A percentile compares a stretch with the other conserved stretches of the same genome.
phyloP scores from a whole-genome alignment of 2,113 vertebrate genomes.

The Cyprinus carpio region DNA sequence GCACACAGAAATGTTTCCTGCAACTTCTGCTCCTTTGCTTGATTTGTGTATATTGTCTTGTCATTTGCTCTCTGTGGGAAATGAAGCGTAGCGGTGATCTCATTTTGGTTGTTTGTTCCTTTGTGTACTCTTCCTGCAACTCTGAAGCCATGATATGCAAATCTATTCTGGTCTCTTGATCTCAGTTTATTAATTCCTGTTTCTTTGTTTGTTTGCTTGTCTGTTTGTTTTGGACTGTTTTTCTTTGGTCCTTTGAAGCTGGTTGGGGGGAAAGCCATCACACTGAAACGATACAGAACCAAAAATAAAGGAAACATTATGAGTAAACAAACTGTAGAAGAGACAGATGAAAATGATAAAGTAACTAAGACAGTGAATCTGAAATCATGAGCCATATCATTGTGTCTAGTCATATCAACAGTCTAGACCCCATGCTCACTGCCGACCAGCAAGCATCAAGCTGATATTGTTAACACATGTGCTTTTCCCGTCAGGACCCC shows the following conservation, averaged over 20 bases:
- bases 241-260: slow-evolving; percentile 8
- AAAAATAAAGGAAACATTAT: neutral
- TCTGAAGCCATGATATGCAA: slow-evolving; percentile 40
- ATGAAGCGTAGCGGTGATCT: neutral
- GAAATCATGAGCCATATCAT: neutral
- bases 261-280: neutral
- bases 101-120: slow-evolving; percentile 34
- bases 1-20: slow-evolving; percentile 12
- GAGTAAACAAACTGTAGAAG: slow-evolving; percentile 5
- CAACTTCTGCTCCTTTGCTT: neutral
- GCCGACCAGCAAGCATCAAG: slow-evolving; percentile 8
- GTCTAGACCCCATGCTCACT: slow-evolving; percentile 24
- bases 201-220: slow-evolving; percentile 25
- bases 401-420: slow-evolving; percentile 1
- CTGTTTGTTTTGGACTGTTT: slow-evolving; percentile 10
- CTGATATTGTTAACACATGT: slow-evolving; percentile 49
- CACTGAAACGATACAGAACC: neutral
- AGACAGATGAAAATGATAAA: neutral
- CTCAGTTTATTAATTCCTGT: slow-evolving; percentile 32
- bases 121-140: slow-evolving; percentile 4
- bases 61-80: slow-evolving; percentile 15
- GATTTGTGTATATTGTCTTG: slow-evolving; percentile 28
- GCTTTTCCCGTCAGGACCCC: slow-evolving; percentile 33
- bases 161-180: slow-evolving; percentile 27
- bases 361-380: neutral